phyloP scores from a whole-genome alignment of 1,140 invertebrate species.

The Ladona fulva region DNA sequence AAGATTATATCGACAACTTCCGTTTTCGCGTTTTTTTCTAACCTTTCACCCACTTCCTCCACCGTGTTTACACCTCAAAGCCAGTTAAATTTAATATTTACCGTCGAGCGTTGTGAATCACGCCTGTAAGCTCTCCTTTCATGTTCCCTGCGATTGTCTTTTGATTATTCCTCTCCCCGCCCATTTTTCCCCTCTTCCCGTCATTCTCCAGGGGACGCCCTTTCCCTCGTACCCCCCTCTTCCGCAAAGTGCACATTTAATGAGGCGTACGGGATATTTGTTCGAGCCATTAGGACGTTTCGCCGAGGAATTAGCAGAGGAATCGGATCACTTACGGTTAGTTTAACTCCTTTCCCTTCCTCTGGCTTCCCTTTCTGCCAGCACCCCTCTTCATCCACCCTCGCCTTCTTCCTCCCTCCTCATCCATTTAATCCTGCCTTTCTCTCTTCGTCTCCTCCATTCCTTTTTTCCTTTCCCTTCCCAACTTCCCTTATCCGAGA shows the following conservation, averaged over 20 bases:
- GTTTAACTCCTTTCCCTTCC: background rate
- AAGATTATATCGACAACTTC: too few species aligned
- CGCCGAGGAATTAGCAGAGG: background rate
- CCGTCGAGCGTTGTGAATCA: too few species aligned
- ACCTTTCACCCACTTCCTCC: background rate
- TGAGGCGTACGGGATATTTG: background rate
- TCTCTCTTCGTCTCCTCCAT: background rate
- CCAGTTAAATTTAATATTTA: background rate
- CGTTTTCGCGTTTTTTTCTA: background rate
- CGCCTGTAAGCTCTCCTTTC: too few species aligned
- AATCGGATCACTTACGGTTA: constrained; percentile 4
- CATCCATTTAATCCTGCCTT: background rate
- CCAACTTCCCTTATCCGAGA: too few species aligned
- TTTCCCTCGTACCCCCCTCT: background rate
- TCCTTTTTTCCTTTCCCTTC: background rate
- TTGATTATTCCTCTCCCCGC: background rate
- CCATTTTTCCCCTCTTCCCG: background rate
- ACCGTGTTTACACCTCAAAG: background rate
- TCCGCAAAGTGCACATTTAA: constrained; percentile 9
- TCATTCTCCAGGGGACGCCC: background rate
- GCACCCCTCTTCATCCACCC: background rate
- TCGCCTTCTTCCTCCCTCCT: background rate
- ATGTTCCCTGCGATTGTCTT: background rate
- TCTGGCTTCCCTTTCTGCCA: background rate
- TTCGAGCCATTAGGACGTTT: constrained; percentile 3